Percentiles rank a stretch among this genome's conserved stretches.
Conservation (phyloP, 1,140 invertebrate species). For the Trichonephila inaurata region DNA sequence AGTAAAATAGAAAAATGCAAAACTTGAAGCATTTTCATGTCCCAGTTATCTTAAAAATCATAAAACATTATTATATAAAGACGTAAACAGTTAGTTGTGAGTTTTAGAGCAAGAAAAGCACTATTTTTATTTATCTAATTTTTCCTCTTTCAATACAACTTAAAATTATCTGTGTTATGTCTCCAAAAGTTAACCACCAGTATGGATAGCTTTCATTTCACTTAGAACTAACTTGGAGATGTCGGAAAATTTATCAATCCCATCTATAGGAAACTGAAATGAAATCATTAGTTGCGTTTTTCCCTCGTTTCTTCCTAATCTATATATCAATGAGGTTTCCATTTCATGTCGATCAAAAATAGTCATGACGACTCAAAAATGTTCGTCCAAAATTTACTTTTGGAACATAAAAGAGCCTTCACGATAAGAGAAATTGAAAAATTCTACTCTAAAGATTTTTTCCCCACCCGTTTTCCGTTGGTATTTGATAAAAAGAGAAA, state of each 20-base stretch:
- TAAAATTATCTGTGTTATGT: no score
- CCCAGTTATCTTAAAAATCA: no score
- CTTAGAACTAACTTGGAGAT: not conserved
- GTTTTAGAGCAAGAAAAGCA: no score
- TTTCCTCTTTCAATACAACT: no score
- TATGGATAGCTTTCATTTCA: not conserved
- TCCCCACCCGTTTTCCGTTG: not conserved
- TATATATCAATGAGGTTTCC: not conserved
- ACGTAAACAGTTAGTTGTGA: no score
- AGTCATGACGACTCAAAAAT: not conserved
- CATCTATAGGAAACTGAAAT: constrained; percentile 8
- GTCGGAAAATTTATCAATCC: not conserved
- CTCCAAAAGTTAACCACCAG: not conserved
- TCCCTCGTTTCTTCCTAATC: not conserved
- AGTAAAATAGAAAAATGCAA: no score
- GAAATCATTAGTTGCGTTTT: not conserved
- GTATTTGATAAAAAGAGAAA: no score
- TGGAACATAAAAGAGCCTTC: not conserved
- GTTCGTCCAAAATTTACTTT: not conserved
- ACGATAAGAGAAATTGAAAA: not conserved
- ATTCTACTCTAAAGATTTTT: not conserved
- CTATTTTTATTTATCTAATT: no score
- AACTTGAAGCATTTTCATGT: no score
- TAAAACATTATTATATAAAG: no score
- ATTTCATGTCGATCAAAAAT: not conserved